A percentile compares a stretch with the other conserved stretches of the same genome.
Evolutionary conservation across 2,113 vertebrate genomes (phyloP).

Genomic region (Lagopus muta): DNA sequence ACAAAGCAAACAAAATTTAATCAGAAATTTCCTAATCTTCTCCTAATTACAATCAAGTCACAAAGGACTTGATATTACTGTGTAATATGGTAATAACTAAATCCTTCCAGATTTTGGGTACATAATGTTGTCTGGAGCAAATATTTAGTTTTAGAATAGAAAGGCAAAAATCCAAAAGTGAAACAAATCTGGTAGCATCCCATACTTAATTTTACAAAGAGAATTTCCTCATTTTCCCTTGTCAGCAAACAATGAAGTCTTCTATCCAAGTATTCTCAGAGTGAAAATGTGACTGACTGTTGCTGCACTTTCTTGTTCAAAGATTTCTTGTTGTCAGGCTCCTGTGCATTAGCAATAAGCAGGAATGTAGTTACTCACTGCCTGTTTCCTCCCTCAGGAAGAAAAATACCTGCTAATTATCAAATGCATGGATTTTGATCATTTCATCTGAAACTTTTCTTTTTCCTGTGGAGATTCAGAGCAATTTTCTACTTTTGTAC

Average conservation of each 20-base stretch:
- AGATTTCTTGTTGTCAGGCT: constrained; percentile 8
- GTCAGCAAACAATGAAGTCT: neutral
- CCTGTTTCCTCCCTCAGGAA: neutral
- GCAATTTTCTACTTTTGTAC: neutral
- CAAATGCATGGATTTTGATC: neutral
- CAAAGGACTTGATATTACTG: neutral
- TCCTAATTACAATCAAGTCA: neutral
- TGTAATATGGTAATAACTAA: neutral
- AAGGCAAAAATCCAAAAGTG: neutral
- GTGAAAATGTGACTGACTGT: neutral
- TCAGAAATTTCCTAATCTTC: neutral
- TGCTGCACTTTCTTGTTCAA: constrained; percentile 17
- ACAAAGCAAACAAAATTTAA: neutral
- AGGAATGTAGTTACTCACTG: neutral
- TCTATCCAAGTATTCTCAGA: neutral
- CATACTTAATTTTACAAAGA: neutral
- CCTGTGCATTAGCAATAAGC: constrained; percentile 6
- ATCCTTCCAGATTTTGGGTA: neutral
- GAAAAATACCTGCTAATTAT: constrained; percentile 31
- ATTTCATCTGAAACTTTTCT: neutral
- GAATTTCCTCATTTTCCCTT: neutral
- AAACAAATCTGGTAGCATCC: neutral
- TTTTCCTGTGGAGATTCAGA: neutral
- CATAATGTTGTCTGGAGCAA: neutral
- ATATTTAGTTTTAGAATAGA: neutral